Evolutionary conservation across 2,113 vertebrate species (phyloP), one percentile per base, ranked within the genome.

Genomic region (Pedetes capensis): DNA sequence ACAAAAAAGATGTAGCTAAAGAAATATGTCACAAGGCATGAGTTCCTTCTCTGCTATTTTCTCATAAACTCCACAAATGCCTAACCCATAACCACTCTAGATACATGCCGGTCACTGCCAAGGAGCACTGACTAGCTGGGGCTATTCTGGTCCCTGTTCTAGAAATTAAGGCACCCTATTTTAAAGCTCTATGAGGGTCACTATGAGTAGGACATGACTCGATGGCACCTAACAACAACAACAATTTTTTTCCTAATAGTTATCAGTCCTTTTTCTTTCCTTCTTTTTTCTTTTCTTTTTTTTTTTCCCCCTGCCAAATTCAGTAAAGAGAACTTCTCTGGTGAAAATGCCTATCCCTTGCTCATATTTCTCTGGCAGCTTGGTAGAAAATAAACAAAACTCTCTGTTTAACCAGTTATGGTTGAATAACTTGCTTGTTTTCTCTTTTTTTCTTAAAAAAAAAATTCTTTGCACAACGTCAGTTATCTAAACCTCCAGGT

Each of bases 251-350:
- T 6, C 32, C 64, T 39, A 4, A 88, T 9, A 66, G 61, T 79
- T 69, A 89, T 79, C 1, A 17, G 53, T 57, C 42, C 55, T 71
- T 69, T 53, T 57, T 11, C 23, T 61, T 12, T 16, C 53, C 53
- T 16, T 55, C 53, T 12, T 55, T 16, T 16, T 55, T 68, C 47
- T 59, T 53, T 66, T 57, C 49, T 8, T 8, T 57, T 63, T 83
- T 66, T 68, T 53, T 55, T 75, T 83, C 39, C 29, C n/a, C 23
- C 49, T 81, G 5, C 71, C 63, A 89, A 94, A 89, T 95, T 91
- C 87, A 93, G 44, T 66, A 93, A 96, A 96, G 42, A 34, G 42
- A 97, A 87, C 20, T 93, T 89, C 95, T 79, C 79, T 79, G 42
- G 59, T 89, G 72, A 95, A 96, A 95, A 92, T 49, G 37, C 42